These are phyloP conservation scores for Mystacides longicornis DNA, from an alignment of 2,888 invertebrate genomes.

Conservation along the genomic window DNA sequence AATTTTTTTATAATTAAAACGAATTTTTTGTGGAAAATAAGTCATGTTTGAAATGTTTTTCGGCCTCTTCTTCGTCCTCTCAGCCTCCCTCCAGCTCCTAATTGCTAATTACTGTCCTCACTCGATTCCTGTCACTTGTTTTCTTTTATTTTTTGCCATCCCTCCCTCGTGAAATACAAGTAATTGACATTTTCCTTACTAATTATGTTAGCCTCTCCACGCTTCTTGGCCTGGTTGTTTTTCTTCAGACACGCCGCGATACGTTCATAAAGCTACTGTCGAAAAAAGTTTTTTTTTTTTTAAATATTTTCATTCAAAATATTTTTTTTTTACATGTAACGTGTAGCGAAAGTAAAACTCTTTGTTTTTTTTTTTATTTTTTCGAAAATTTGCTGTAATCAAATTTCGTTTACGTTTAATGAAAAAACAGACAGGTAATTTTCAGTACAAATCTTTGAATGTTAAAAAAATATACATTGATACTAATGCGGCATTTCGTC, in stretches of 20 bases:
- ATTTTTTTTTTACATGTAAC: background rate
- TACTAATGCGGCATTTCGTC: too few species aligned
- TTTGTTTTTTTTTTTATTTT: too few species aligned
- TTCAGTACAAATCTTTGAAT: too few species aligned
- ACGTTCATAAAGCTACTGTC: background rate
- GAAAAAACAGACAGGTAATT: too few species aligned
- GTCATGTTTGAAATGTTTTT: background rate
- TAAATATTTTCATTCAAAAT: background rate
- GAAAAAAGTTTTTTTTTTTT: background rate
- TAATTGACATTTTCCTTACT: constrained; percentile 20
- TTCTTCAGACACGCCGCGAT: too few species aligned
- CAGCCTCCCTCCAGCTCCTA: background rate
- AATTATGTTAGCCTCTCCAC: constrained; percentile 14
- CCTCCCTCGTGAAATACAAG: constrained; percentile 4
- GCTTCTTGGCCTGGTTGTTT: background rate
- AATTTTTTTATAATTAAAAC: background rate
- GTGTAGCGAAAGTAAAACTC: background rate
- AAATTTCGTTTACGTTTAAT: too few species aligned
- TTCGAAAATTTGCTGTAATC: too few species aligned
- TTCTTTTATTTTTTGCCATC: background rate
- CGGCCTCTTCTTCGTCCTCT: background rate
- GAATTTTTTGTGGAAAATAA: background rate
- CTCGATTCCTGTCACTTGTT: constrained; percentile 5
- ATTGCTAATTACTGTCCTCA: constrained; percentile 5
- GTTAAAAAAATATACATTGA: too few species aligned